Evolutionary conservation across 2,888 invertebrate genomes (phyloP).

Genomic region (Polydrusus pterygomalis): DNA sequence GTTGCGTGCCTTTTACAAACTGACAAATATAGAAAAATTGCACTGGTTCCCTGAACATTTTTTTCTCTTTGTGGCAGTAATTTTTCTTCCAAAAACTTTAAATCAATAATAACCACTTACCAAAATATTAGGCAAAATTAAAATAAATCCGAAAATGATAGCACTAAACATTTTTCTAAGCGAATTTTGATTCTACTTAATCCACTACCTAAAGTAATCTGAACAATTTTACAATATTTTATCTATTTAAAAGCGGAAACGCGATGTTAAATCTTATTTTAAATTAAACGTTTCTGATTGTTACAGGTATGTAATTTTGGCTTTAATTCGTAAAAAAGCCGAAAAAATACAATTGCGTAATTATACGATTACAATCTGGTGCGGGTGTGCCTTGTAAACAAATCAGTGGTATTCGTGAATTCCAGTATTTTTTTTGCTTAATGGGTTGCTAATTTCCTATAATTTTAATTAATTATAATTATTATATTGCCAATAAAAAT

Average conservation of each 20-base stretch:
- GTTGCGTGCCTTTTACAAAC: too few species aligned
- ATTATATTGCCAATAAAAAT: neutral
- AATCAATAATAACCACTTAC: constrained; percentile 1
- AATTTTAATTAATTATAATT: too few species aligned
- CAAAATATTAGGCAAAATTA: neutral
- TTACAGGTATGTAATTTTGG: constrained; percentile 4
- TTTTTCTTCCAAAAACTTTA: neutral
- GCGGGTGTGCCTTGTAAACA: neutral
- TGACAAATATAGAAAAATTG: too few species aligned
- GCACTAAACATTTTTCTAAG: constrained; percentile 1
- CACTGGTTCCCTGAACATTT: too few species aligned
- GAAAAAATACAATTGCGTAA: neutral
- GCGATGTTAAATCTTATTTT: neutral
- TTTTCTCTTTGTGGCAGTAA: too few species aligned
- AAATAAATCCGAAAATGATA: constrained; percentile 3
- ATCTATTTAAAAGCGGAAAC: constrained; percentile 13
- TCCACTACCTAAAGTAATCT: neutral
- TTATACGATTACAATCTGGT: neutral
- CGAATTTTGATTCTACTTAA: neutral
- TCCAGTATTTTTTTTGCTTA: neutral
- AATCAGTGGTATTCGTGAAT: neutral
- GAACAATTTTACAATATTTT: constrained; percentile 4
- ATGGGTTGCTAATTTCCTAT: neutral
- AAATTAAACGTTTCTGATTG: neutral
- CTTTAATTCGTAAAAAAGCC: neutral